Evolutionary conservation across 2,888 invertebrate genomes (phyloP).

Genomic region (Hetaerina titia): DNA sequence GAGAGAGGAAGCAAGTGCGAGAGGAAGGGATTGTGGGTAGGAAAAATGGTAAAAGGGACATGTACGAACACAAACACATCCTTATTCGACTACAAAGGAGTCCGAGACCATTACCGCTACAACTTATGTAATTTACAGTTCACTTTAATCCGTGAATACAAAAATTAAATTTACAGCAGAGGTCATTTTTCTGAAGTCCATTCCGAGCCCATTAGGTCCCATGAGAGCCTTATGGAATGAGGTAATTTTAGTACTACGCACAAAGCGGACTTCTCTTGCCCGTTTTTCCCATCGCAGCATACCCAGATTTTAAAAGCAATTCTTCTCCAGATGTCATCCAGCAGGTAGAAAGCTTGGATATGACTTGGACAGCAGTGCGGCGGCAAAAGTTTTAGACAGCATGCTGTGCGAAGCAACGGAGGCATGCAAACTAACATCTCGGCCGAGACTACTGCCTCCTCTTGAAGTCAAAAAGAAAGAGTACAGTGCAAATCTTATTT

Average conservation of each 20-base stretch:
- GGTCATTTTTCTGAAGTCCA: not conserved
- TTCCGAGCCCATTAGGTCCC: not conserved
- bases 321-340: not conserved
- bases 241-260: not conserved
- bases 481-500: no score
- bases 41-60: no score
- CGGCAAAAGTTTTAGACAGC: not conserved
- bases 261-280: not conserved
- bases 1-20: no score
- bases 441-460: no score
- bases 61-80: no score
- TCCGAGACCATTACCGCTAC: no score
- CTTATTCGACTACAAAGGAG: no score
- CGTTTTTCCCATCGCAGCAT: not conserved
- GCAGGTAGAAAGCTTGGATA: not conserved
- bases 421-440: no score
- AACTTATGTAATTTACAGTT: not conserved
- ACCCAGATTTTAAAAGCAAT: not conserved
- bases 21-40: no score
- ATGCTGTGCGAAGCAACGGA: not conserved
- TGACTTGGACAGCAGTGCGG: not conserved
- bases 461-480: no score
- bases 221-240: not conserved
- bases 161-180: not conserved
- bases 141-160: not conserved